Base-by-base conservation (phyloP, 1,140 invertebrate species). In the Bombus affinis region DNA sequence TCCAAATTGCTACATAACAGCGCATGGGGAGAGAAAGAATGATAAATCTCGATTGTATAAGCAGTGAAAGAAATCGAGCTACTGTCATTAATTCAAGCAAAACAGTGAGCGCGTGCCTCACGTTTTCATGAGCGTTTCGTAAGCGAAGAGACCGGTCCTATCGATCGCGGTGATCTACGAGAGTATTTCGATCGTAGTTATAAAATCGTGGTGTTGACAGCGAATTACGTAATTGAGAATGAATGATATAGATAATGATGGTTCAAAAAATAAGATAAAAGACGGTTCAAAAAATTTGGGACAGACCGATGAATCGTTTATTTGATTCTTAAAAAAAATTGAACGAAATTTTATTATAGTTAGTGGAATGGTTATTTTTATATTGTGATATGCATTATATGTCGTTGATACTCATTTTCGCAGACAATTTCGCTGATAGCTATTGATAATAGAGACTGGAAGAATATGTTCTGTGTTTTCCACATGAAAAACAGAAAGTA, bases 101-200 rank as follows among this genome's bases (percentile, higher is more conserved):
- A 76, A 37, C 62, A 74, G 53, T 68, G 59, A 66, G 65, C 85
- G 42, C 87, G 87, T 86, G 87, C 53, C 59, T 87, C 80, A 83
- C 62, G 80, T 83, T 88, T 88, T 75, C 86, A 73, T 79, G 86
- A 78, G 87, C 37, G 53, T 84, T 81, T n/a, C 81, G 59, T 78
- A 81, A 75, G 78, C 72, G 76, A 57, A 42, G 65, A 37, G 62
- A 72, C 59, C 15, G 59, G n/a, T 15, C 77, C 57, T 76, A 81
- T 88, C 85, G 72, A 68, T 65, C 35, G 8, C 53, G 37, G 0
- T 53, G 66, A 87, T 88, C 76, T 77, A 66, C 12, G 47, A 8
- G 18, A 22, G 18, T 28, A 22, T n/a, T n/a, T 71, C 6, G 53
- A 85, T 73, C 32, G 8, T n/a, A 10, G 10, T 42, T 5, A 4